Conservation (phyloP, 1,140 invertebrate species). For the Drosophila melanica region DNA sequence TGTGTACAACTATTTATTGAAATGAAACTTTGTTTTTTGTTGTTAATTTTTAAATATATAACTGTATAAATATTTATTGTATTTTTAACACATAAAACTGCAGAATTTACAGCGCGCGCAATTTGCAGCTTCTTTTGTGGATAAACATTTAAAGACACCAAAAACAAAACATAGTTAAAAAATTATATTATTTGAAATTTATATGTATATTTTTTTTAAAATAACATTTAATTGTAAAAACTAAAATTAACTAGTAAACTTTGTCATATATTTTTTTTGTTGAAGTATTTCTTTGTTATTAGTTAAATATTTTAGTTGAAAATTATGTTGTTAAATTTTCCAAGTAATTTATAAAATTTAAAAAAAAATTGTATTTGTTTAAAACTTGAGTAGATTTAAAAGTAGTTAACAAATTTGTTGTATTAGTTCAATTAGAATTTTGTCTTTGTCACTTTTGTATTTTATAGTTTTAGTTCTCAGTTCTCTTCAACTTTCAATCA, state of each 20-base stretch:
- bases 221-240: slow-evolving; percentile 5
- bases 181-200: background rate
- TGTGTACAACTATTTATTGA: slow-evolving; percentile 81
- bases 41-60: slow-evolving; percentile 2
- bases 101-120: slow-evolving; percentile 33
- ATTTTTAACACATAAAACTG: slow-evolving; percentile 16
- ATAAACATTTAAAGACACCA: slow-evolving; percentile 20
- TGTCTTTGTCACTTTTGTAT: slow-evolving; percentile 27
- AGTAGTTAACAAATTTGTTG: slow-evolving; percentile 40
- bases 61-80: slow-evolving; percentile 4
- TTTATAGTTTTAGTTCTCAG: slow-evolving; percentile 29
- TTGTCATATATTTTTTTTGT: slow-evolving; percentile 18
- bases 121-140: slow-evolving; percentile 28
- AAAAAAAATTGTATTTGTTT: slow-evolving; percentile 43
- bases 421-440: slow-evolving; percentile 38
- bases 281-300: slow-evolving; percentile 15
- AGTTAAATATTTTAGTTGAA: slow-evolving; percentile 5
- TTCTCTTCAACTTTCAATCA: slow-evolving; percentile 43
- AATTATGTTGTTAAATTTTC: slow-evolving; percentile 42
- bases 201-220: background rate
- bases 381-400: slow-evolving; percentile 46
- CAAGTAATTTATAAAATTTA: slow-evolving; percentile 36
- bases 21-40: slow-evolving; percentile 57
- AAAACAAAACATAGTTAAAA: slow-evolving; percentile 3
- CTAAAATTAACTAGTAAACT: slow-evolving; percentile 16